These are phyloP conservation scores for Nasonia longicornis DNA, from an alignment of 1,140 invertebrate genomes.

Conservation along the genomic window DNA sequence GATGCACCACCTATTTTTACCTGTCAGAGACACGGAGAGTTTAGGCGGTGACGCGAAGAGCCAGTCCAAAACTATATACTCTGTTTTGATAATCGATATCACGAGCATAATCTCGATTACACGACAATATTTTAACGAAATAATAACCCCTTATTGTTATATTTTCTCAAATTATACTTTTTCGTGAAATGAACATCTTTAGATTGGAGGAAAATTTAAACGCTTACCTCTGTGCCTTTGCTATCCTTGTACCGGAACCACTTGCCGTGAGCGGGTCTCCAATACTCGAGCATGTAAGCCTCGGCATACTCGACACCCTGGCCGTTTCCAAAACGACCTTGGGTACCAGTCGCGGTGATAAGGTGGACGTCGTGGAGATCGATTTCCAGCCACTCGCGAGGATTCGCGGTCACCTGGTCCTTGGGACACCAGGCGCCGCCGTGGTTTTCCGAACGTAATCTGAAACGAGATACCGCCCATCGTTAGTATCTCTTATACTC, in stretches of 20 bases:
- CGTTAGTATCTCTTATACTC: background rate
- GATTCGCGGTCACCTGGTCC: constrained; percentile 77
- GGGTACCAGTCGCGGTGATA: constrained; percentile 85
- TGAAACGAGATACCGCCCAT: constrained; percentile 64
- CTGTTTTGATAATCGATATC: too few relatives aligned
- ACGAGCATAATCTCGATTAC: too few relatives aligned
- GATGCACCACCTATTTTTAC: too few relatives aligned
- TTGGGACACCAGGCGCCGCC: constrained; percentile 90
- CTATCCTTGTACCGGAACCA: constrained; percentile 81
- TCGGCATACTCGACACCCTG: constrained; percentile 84
- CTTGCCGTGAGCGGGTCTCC: constrained; percentile 76
- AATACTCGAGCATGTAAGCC: constrained; percentile 84
- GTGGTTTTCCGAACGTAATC: constrained; percentile 81
- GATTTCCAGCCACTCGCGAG: constrained; percentile 84
- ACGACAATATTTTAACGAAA: too few relatives aligned
- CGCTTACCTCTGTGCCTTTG: constrained; percentile 78
- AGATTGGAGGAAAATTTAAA: background rate
- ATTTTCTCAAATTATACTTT: too few relatives aligned
- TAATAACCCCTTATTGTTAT: too few relatives aligned
- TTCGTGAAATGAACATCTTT: too few relatives aligned
- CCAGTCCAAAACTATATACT: too few relatives aligned
- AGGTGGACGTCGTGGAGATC: constrained; percentile 80
- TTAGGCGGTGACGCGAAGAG: too few relatives aligned
- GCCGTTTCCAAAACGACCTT: constrained; percentile 89
- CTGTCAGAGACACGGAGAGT: too few relatives aligned